A percentile compares a stretch with the other conserved stretches of the same genome.
Conservation (phyloP, 2,113 vertebrate species). For the Anoplopoma fimbria region DNA sequence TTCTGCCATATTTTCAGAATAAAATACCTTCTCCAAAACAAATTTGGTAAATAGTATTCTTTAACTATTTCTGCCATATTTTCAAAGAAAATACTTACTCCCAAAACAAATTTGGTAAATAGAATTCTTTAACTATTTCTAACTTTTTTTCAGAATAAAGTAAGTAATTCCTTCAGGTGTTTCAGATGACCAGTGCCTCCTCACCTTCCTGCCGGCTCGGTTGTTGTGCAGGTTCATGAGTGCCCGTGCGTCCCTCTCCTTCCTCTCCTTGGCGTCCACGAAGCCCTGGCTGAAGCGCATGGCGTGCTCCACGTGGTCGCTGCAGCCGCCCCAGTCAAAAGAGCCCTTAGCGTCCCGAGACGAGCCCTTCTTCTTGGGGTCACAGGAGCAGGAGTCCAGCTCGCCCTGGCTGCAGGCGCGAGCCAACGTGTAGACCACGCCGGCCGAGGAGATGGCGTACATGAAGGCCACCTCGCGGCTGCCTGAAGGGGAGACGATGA, state of each 20-base stretch:
- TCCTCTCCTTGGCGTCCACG: conserved; percentile 92
- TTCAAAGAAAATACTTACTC: no score
- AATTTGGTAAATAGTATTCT: no score
- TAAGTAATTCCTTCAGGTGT: background rate
- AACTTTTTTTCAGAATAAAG: no score
- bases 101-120: no score
- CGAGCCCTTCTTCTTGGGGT: conserved; percentile 91
- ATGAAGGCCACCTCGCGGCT: conserved; percentile 96
- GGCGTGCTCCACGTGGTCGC: conserved; percentile 94
- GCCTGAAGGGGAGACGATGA: conserved; percentile 80
- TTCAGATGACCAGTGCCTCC: background rate
- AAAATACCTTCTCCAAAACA: no score
- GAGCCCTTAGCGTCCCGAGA: conserved; percentile 88
- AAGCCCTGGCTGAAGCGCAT: conserved; percentile 92
- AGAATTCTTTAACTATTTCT: background rate
- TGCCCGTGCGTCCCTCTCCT: conserved; percentile 91
- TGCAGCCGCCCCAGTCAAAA: conserved; percentile 98
- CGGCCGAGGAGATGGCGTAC: conserved; percentile 96
- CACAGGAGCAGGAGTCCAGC: conserved; percentile 94
- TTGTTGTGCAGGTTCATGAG: conserved; percentile 98
- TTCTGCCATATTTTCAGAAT: no score
- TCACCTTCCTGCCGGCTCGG: conserved; percentile 93
- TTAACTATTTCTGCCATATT: no score
- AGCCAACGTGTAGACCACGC: conserved; percentile 94
- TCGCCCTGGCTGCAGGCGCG: conserved; percentile 96